These are phyloP conservation scores for Herpailurus yagouaroundi DNA, from an alignment of 2,113 vertebrate species.

Conservation along the genomic window DNA sequence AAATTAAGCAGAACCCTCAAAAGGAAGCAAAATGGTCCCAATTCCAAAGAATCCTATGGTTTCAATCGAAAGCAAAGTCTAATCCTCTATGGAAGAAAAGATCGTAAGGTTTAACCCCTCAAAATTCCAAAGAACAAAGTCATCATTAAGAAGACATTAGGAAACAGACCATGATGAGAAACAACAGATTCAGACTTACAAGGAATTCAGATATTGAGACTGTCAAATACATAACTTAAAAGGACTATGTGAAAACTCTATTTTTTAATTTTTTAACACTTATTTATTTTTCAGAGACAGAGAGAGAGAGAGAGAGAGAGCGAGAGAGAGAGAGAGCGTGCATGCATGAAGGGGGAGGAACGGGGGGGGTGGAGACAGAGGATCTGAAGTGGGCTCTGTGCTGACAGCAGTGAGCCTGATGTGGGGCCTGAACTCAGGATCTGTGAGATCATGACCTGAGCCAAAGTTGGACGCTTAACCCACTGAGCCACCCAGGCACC, in stretches of 20 bases:
- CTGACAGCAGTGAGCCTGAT: too few relatives aligned
- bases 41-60: not conserved
- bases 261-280: too few relatives aligned
- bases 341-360: too few relatives aligned
- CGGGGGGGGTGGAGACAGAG: too few relatives aligned
- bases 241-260: not conserved
- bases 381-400: too few relatives aligned
- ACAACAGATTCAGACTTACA: not conserved
- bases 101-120: not conserved
- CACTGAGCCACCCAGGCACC: too few relatives aligned
- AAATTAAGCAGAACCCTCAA: not conserved
- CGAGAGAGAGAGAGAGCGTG: too few relatives aligned
- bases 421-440: too few relatives aligned
- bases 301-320: too few relatives aligned
- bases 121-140: constrained; percentile 13
- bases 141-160: not conserved
- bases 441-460: too few relatives aligned
- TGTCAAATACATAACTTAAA: not conserved
- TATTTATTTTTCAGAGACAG: too few relatives aligned
- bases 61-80: not conserved
- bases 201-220: not conserved
- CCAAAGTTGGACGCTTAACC: too few relatives aligned
- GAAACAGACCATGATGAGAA: not conserved
- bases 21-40: not conserved
- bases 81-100: not conserved